phyloP scores from a whole-genome alignment of 2,113 vertebrate species.

The Accipiter virgatus region DNA sequence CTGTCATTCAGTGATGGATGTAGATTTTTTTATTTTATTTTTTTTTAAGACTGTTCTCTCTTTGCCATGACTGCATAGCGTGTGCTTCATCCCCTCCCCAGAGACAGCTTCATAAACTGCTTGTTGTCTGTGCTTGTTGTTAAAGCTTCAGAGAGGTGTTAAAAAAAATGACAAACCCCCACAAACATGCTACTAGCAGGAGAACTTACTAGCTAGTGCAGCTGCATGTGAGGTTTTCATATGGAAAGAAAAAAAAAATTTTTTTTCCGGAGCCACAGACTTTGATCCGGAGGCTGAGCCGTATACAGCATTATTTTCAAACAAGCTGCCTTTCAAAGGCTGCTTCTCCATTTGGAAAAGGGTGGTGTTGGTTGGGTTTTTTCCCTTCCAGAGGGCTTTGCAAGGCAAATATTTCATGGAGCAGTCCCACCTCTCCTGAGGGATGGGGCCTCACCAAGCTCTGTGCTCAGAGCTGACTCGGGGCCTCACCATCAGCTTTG shows the following conservation, averaged over 20 bases:
- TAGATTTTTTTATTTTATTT: background rate
- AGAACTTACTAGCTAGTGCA: background rate
- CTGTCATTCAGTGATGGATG: background rate
- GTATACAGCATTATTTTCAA: background rate
- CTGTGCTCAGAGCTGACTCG: rapidly evolving
- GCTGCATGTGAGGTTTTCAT: background rate
- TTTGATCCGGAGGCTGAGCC: background rate
- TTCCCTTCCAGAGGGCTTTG: background rate
- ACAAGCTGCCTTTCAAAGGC: background rate
- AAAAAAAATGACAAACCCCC: background rate
- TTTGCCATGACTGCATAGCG: background rate
- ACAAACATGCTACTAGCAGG: background rate
- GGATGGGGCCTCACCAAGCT: background rate
- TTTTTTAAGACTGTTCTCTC: background rate
- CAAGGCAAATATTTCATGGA: background rate
- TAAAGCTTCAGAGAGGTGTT: slow-evolving; percentile 21
- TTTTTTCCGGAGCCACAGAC: background rate
- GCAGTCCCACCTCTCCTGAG: background rate
- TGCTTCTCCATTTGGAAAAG: background rate
- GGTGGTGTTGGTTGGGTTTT: background rate
- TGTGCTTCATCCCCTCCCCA: background rate
- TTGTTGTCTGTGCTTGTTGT: background rate
- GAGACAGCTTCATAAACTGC: background rate
- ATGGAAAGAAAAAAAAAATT: background rate
- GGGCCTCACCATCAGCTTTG: background rate